Evolutionary conservation across 2,113 vertebrate species (phyloP).

Genomic region (Hipposideros armiger): DNA sequence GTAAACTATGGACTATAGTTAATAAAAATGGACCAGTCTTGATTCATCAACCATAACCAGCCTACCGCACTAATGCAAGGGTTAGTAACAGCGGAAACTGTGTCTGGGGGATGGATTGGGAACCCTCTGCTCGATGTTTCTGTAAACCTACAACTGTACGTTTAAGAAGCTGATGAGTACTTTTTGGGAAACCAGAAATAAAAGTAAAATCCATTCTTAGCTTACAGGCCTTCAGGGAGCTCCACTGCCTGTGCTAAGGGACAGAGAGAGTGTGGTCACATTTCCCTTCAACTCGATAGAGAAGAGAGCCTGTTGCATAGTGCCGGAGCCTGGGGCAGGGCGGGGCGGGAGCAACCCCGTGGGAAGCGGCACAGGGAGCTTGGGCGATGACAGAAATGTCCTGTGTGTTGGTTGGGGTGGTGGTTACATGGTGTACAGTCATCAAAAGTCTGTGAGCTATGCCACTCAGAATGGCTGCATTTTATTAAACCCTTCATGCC

Average conservation of each 20-base stretch:
- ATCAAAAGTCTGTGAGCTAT: neutral
- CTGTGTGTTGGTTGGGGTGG: neutral
- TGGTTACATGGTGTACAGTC: rapidly evolving
- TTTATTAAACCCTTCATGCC: neutral
- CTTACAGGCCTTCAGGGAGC: neutral
- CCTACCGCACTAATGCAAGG: neutral
- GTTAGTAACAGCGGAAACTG: neutral
- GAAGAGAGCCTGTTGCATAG: neutral
- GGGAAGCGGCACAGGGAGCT: neutral
- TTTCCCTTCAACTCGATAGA: neutral
- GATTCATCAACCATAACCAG: neutral
- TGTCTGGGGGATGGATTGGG: no score
- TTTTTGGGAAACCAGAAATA: neutral
- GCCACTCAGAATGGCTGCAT: rapidly evolving
- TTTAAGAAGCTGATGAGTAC: neutral
- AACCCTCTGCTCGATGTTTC: neutral
- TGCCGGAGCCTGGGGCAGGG: neutral
- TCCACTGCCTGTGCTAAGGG: neutral
- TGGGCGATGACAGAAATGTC: neutral
- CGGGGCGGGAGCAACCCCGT: neutral
- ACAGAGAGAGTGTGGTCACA: neutral
- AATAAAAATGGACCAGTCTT: rapidly evolving
- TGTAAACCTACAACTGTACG: no score
- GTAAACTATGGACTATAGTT: neutral
- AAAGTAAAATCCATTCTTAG: neutral